Base-by-base conservation (phyloP, 2,797 vertebrate genomes). In the Acanthurus tractus region DNA sequence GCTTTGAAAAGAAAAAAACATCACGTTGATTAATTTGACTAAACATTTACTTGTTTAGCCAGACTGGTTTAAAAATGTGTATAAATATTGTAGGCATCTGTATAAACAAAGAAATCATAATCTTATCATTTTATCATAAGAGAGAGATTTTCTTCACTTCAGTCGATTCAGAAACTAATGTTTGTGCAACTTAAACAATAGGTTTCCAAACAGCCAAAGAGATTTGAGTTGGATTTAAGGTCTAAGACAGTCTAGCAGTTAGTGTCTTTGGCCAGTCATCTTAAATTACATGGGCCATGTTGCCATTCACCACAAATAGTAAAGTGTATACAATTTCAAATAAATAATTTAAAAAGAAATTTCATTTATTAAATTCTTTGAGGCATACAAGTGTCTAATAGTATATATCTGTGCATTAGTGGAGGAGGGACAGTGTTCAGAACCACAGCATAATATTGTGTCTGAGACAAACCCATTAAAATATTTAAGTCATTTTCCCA, bases 401-500 rank as follows among this genome's bases (percentile, higher is more conserved):
- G 17, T 70, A 17, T 61, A 53, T 13, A 18, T 22, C n/a, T 55
- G 25, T n/a, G n/a, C 34, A 42, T 22, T 20, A 13, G 15, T 50
- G 34, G 44, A 13, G 9, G 11, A 66, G 20, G 17, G 52, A 5
- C 3, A 12, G 15, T 36, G 3, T 25, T 53, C 10, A 7, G 23
- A 67, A 63, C 14, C 34, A 9, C 22, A 40, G 14, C 18, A 49
- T 22, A 13, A 13, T 15, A 5, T 20, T 2, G 10, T 22, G 9
- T 12, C 52, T 46, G 4, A 45, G 23, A 8, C 34, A 42, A 49
- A 48, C 44, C 50, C 3, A 8, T 36, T 3, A 23, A 55, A 53
- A 22, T 29, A 66, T 55, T 70, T 63, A 25, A 25, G 11, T 70
- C 45, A 46, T 14, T 38, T 22, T 10, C 46, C 48, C 9, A 40